These are phyloP conservation scores for Suncus etruscus DNA, from an alignment of 2,113 vertebrate species.

Conservation along the genomic window DNA sequence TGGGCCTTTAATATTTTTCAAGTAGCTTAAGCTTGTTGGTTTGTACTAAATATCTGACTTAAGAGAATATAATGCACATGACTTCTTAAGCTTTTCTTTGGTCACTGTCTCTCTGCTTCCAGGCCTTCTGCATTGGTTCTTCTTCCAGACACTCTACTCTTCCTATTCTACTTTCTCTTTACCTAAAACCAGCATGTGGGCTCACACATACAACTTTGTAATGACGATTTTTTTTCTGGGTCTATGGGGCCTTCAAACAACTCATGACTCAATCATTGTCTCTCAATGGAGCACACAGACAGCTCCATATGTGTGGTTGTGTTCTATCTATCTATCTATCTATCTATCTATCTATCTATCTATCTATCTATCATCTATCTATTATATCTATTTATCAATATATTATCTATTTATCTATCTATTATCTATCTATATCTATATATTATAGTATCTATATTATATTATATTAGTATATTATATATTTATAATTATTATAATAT, in stretches of 20 bases:
- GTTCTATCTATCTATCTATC: neutral
- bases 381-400: no score
- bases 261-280: neutral
- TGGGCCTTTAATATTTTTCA: neutral
- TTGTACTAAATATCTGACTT: neutral
- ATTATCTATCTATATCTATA: no score
- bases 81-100: neutral
- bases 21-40: neutral
- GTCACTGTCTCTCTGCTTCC: neutral
- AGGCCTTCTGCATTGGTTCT: no score
- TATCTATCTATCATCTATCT: no score
- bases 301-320: neutral
- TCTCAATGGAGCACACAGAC: neutral
- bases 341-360: no score
- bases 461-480: no score
- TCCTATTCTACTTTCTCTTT: neutral
- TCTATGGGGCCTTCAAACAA: fast-evolving
- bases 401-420: no score
- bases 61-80: neutral
- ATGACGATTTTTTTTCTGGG: neutral
- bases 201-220: neutral
- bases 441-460: no score
- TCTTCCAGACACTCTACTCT: neutral
- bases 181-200: neutral
- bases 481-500: no score